Evolutionary conservation across 2,797 vertebrate species (phyloP).

Genomic region (Galaxias olidus): DNA sequence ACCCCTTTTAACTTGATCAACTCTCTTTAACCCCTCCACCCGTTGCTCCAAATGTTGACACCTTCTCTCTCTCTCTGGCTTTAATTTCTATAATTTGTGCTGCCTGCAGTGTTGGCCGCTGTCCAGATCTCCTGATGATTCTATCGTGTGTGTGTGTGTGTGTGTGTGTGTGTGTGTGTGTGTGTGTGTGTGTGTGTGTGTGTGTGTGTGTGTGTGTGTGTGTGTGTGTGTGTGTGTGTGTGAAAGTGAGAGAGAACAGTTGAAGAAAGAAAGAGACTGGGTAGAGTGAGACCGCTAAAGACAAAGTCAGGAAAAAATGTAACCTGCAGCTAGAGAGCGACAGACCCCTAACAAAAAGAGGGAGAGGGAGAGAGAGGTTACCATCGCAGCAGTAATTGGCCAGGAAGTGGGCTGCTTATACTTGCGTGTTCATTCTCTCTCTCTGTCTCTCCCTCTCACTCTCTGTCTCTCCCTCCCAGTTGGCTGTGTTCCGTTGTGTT

Average conservation of each 20-base stretch:
- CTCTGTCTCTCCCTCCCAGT: constrained; percentile 49
- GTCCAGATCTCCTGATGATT: constrained; percentile 56
- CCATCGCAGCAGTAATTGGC: constrained; percentile 71
- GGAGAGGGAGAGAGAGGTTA: constrained; percentile 29
- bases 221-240: neutral
- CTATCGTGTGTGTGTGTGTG: constrained; percentile 21
- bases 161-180: neutral
- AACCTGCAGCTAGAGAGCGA: neutral
- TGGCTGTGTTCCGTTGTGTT: constrained; percentile 59
- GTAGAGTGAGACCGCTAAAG: constrained; percentile 6
- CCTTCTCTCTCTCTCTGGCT: constrained; percentile 31
- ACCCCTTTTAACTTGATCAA: constrained; percentile 8
- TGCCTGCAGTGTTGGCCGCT: constrained; percentile 58
- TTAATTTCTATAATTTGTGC: constrained; percentile 49
- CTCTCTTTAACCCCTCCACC: constrained; percentile 14
- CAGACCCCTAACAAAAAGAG: neutral
- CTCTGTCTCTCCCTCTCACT: constrained; percentile 48
- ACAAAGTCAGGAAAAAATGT: neutral
- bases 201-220: neutral
- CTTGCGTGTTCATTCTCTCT: constrained; percentile 47
- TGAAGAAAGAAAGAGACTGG: neutral
- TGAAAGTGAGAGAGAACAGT: fast-evolving
- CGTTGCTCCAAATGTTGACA: constrained; percentile 12
- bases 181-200: neutral
- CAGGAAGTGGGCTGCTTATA: constrained; percentile 71